phyloP scores from a whole-genome alignment of 2,888 invertebrate genomes.

The Anthoptus insignis region DNA sequence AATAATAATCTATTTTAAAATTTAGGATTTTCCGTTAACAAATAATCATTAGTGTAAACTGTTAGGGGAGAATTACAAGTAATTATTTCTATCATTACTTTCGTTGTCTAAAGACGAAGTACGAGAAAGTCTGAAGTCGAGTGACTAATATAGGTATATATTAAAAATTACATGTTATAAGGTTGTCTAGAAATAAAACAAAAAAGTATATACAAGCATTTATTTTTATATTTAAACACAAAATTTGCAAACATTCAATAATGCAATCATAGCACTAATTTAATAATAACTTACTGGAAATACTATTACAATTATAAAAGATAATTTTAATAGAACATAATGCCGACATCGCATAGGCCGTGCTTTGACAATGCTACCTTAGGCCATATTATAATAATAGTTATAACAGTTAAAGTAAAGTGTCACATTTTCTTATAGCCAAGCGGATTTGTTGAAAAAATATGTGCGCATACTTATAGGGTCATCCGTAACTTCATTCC shows the following conservation, averaged over 20 bases:
- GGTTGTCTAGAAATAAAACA: slow-evolving; percentile 40
- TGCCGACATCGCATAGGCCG: slow-evolving; percentile 63
- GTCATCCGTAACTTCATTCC: not conserved
- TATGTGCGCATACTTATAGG: slow-evolving; percentile 24
- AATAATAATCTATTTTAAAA: too few relatives aligned
- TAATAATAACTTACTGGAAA: slow-evolving; percentile 76
- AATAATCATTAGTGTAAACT: too few relatives aligned
- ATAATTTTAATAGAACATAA: slow-evolving; percentile 58
- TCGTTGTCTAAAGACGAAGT: too few relatives aligned
- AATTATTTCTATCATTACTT: too few relatives aligned
- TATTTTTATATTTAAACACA: slow-evolving; percentile 85
- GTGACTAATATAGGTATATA: too few relatives aligned
- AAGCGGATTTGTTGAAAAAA: slow-evolving; percentile 62
- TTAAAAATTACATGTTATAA: too few relatives aligned
- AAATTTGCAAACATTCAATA: slow-evolving; percentile 84
- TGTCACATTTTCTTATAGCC: slow-evolving; percentile 55
- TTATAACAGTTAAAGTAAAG: too few relatives aligned
- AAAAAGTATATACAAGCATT: slow-evolving; percentile 81
- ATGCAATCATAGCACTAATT: slow-evolving; percentile 83
- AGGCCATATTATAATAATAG: slow-evolving; percentile 55
- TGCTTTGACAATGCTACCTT: slow-evolving; percentile 54
- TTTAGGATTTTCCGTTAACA: too few relatives aligned
- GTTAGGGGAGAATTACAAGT: too few relatives aligned
- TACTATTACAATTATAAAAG: slow-evolving; percentile 75
- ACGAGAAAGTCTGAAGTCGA: too few relatives aligned